These are phyloP conservation scores for Crenuchus spilurus DNA, from an alignment of 2,797 vertebrate species.

Conservation along the genomic window DNA sequence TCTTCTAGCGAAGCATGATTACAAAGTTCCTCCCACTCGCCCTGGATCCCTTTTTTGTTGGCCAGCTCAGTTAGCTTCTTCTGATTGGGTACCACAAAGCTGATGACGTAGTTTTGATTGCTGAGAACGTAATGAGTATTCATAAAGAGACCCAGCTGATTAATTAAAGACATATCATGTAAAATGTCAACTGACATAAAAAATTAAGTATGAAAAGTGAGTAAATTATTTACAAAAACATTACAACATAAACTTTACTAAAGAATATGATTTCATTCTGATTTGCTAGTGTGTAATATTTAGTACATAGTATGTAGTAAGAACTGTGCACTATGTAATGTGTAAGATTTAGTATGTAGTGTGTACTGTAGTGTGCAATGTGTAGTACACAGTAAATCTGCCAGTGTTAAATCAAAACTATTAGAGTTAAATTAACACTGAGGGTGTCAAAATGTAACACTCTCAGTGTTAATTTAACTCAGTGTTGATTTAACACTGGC, in stretches of 20 bases:
- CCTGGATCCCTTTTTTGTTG: slow-evolving; percentile 77
- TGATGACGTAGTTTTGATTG: slow-evolving; percentile 86
- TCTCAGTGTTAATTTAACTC: too few relatives aligned
- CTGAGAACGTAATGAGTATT: too few relatives aligned
- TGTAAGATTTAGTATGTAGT: background rate
- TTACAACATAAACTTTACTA: too few relatives aligned
- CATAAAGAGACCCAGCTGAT: too few relatives aligned
- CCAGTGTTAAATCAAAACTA: too few relatives aligned
- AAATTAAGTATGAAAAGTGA: too few relatives aligned
- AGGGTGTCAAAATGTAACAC: too few relatives aligned
- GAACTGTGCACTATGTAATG: background rate
- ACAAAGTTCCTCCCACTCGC: slow-evolving; percentile 84
- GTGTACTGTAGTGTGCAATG: background rate
- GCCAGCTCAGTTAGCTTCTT: slow-evolving; percentile 81
- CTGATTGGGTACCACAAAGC: slow-evolving; percentile 90
- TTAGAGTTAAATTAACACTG: too few relatives aligned
- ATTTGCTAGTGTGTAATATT: background rate
- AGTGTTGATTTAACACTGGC: background rate
- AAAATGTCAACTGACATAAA: too few relatives aligned
- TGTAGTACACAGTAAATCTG: background rate
- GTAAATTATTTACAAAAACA: too few relatives aligned
- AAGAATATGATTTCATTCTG: too few relatives aligned
- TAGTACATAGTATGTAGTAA: background rate
- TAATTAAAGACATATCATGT: too few relatives aligned
- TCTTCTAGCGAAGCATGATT: slow-evolving; percentile 84